Evolutionary conservation across 1,140 invertebrate species (phyloP), one percentile per base, ranked within the genome.

Genomic region (Onthophagus taurus): DNA sequence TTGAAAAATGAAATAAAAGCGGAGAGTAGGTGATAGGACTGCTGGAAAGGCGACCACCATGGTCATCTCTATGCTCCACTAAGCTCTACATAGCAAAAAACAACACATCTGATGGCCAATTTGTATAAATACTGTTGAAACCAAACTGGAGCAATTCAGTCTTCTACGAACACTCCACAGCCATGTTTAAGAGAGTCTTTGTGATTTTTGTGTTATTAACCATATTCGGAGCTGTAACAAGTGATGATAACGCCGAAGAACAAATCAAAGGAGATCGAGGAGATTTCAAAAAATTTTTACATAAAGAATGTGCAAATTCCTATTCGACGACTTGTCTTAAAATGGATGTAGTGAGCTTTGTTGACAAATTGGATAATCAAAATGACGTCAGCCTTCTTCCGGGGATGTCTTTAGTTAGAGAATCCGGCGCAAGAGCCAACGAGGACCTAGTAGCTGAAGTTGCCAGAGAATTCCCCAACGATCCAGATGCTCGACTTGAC

Each of bases 271-370:
- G 51, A 50, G 52, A 56, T 39, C 54, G 53, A 42, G 58, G 56
- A 53, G 58, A 62, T 29, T 55, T 50, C 33, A 63, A 62, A 49
- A 59, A 61, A 36, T 55, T 59, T 2, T 57, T 73, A 46, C 67
- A 54, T 31, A 77, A 74, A 50, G 79, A 83, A 51, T 88, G 85
- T 53, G 65, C 71, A 14, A 77, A 76, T 4, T 71, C 75, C 0
- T 85, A 85, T 51, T 84, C 80, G 63, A 68, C 76, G 5, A 83
- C 80, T 19, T 89, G 85, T 54, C 63, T 87, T 9, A 87, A 87
- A 59, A 67, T 89, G 34, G 83, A 86, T 62, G 75, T 86, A n/a
- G 78, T 85, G 8, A 77, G 79, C 1, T 74, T 85, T 54, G 69
- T 88, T 19, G 83, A 87, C 52, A 78, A 76, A 49, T 57, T 87